Conservation (phyloP, 2,888 invertebrate species). For the Stenichneumon culpator region DNA sequence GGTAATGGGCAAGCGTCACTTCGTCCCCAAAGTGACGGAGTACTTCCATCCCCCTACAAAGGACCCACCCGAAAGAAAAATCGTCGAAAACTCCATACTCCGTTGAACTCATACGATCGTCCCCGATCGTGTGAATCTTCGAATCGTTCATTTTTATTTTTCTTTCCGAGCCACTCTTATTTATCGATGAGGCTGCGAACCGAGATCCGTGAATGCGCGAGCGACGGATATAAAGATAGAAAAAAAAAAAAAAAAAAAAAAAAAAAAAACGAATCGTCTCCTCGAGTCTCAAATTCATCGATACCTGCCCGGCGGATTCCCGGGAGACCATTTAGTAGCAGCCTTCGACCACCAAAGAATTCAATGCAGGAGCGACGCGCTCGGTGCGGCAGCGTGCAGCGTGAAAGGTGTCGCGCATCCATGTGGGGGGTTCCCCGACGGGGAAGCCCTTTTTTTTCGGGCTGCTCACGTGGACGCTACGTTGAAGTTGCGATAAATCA, state of each 20-base stretch:
- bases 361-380: constrained; percentile 53
- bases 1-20: constrained; percentile 52
- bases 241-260: constrained; percentile 33
- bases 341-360: constrained; percentile 73
- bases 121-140: constrained; percentile 67
- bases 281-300: constrained; percentile 55
- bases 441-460: constrained; percentile 32
- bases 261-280: constrained; percentile 52
- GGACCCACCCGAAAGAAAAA: constrained; percentile 29
- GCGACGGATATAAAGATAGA: constrained; percentile 17
- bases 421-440: constrained; percentile 35
- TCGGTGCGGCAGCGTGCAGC: constrained; percentile 30
- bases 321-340: constrained; percentile 67
- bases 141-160: constrained; percentile 33
- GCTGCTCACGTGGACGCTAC: constrained; percentile 54
- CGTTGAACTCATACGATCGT: constrained; percentile 29
- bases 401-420: constrained; percentile 42
- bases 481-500: constrained; percentile 80
- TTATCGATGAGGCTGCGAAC: constrained; percentile 37
- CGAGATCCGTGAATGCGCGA: constrained; percentile 23
- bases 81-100: constrained; percentile 1
- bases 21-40: constrained; percentile 41
- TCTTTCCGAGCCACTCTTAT: constrained; percentile 19
- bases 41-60: constrained; percentile 31
- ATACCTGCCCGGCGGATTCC: constrained; percentile 59